These are phyloP conservation scores for Corydoras sp. DNA, from an alignment of 2,113 vertebrate species.

Conservation along the genomic window DNA sequence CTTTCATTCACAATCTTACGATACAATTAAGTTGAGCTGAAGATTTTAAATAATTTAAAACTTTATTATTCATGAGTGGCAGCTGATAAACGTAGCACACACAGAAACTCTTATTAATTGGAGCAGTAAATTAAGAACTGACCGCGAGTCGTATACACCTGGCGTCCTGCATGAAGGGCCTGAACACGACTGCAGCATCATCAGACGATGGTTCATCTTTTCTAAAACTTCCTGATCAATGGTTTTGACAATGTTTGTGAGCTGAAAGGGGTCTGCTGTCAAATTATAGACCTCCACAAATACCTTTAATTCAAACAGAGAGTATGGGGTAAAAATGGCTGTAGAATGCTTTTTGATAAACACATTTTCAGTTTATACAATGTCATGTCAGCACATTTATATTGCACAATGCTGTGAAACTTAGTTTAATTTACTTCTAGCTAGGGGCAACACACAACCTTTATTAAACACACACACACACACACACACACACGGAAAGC, in stretches of 20 bases:
- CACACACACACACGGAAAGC: no score
- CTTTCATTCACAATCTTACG: no score
- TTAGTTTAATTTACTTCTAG: no score
- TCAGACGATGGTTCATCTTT: conserved; percentile 97
- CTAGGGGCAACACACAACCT: no score
- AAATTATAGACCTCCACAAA: conserved; percentile 97
- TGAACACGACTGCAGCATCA: conserved; percentile 94
- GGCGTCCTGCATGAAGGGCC: conserved; percentile 80
- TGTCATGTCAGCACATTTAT: no score
- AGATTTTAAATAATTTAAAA: background rate
- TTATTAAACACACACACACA: no score
- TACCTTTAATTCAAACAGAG: conserved; percentile 61
- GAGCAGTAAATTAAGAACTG: background rate
- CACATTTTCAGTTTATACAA: no score
- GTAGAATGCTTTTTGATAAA: no score
- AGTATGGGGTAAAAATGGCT: background rate
- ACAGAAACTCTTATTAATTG: background rate
- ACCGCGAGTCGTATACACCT: conserved; percentile 81
- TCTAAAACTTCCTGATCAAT: conserved; percentile 94
- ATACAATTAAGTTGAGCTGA: no score
- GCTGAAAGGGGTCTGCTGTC: conserved; percentile 88
- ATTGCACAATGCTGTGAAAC: no score
- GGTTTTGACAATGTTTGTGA: conserved; percentile 89
- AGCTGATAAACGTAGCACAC: no score
- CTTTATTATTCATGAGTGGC: no score